phyloP scores from a whole-genome alignment of 2,113 vertebrate species.

The Uria aalge region DNA sequence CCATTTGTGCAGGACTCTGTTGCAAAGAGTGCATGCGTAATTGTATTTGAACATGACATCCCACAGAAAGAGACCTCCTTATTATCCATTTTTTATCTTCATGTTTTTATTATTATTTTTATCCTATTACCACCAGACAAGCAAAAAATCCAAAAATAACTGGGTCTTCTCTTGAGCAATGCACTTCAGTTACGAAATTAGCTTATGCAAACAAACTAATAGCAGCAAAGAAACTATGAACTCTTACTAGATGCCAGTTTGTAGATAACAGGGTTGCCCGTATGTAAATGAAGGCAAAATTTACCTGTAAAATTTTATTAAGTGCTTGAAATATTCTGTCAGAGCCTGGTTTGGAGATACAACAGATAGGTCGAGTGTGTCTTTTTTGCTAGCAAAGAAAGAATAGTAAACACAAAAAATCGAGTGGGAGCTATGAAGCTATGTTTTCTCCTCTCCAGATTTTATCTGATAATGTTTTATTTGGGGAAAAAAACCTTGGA shows the following conservation, averaged over 20 bases:
- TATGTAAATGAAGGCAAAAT: neutral
- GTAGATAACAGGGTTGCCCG: neutral
- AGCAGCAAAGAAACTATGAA: neutral
- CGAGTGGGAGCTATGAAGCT: neutral
- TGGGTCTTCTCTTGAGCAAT: neutral
- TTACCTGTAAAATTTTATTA: neutral
- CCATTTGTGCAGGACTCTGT: neutral
- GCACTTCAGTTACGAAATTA: neutral
- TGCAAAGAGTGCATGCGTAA: neutral
- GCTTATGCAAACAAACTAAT: neutral
- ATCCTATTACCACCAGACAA: neutral
- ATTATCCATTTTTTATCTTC: neutral
- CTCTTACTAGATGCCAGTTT: neutral
- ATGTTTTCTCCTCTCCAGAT: neutral
- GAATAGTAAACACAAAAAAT: neutral
- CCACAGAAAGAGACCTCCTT: neutral
- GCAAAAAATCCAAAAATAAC: neutral
- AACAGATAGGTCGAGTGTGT: neutral
- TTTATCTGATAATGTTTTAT: neutral
- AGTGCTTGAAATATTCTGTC: neutral
- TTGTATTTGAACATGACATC: neutral
- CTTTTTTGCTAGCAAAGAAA: neutral
- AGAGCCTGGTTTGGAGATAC: neutral
- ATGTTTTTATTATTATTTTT: neutral
- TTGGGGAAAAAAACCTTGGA: neutral